These are phyloP conservation scores for Drosophila macrospina DNA, from an alignment of 2,888 invertebrate genomes.

Conservation along the genomic window DNA sequence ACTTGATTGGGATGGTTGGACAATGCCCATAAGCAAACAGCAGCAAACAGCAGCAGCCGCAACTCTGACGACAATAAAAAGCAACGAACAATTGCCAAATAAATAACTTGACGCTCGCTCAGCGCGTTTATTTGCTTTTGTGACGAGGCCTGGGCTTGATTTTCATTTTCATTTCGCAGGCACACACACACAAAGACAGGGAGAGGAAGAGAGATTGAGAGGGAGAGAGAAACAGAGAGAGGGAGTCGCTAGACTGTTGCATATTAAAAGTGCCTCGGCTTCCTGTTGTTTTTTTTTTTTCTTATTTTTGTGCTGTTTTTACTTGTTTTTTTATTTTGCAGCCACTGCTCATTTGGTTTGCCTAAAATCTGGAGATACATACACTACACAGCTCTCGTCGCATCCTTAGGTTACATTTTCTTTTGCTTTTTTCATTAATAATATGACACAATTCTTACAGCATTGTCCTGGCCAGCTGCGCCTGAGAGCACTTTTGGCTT, in stretches of 20 bases:
- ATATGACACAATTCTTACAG: constrained; percentile 77
- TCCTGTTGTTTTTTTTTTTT: constrained; percentile 60
- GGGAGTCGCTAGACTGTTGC: constrained; percentile 60
- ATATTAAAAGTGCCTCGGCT: constrained; percentile 71
- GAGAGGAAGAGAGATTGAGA: constrained; percentile 17
- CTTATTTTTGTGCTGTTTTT: constrained; percentile 22
- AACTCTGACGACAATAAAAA: constrained; percentile 75
- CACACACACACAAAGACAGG: constrained; percentile 31
- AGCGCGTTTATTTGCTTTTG: constrained; percentile 73
- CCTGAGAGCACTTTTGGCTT: constrained; percentile 79
- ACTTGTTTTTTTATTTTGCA: constrained; percentile 26
- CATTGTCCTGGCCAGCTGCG: constrained; percentile 74
- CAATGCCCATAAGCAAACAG: constrained; percentile 73
- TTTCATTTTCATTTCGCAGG: constrained; percentile 73
- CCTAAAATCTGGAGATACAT: constrained; percentile 44
- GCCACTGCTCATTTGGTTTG: constrained; percentile 64
- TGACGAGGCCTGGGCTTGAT: constrained; percentile 65
- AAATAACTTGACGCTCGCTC: constrained; percentile 77
- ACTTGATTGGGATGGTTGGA: constrained; percentile 22
- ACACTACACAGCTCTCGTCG: background rate
- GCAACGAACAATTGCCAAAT: constrained; percentile 78
- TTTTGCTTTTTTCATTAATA: constrained; percentile 67
- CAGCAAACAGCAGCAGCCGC: constrained; percentile 60
- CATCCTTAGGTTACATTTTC: constrained; percentile 4
- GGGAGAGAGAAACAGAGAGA: background rate